Conservation (phyloP, 1,140 invertebrate species). For the Habropoda laboriosa region DNA sequence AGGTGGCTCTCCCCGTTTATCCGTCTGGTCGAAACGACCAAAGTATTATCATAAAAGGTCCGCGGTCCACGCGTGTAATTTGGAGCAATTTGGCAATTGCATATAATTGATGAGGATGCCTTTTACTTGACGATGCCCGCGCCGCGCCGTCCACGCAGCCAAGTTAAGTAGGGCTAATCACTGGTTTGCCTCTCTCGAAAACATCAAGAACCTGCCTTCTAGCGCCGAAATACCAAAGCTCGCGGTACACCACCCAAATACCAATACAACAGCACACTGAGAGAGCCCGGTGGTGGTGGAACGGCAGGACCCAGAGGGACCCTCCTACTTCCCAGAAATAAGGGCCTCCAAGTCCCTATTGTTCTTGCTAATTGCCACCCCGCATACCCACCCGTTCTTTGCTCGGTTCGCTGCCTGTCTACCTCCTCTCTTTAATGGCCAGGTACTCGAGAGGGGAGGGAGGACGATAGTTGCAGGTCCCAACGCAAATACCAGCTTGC, state of each 20-base stretch:
- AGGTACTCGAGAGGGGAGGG: constrained; percentile 50
- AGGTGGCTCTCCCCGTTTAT: constrained; percentile 14
- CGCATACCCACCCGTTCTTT: constrained; percentile 51
- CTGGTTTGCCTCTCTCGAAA: constrained; percentile 68
- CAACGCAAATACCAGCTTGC: constrained; percentile 67
- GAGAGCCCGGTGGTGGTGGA: no score
- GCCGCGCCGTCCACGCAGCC: constrained; percentile 63
- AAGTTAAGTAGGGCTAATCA: constrained; percentile 80
- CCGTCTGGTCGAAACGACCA: constrained; percentile 23
- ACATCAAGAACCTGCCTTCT: constrained; percentile 69
- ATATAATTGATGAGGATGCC: constrained; percentile 79
- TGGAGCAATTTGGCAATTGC: constrained; percentile 81
- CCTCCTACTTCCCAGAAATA: constrained; percentile 74
- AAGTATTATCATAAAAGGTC: constrained; percentile 60
- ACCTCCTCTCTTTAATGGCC: constrained; percentile 53
- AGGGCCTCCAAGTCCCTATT: constrained; percentile 69
- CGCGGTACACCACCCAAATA: constrained; percentile 43
- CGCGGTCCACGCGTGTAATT: constrained; percentile 73
- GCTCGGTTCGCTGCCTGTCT: constrained; percentile 16
- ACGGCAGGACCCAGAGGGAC: constrained; percentile 53
- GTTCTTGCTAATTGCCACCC: constrained; percentile 78
- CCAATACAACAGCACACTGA: no score
- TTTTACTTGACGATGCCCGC: constrained; percentile 75
- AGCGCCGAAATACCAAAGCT: constrained; percentile 62
- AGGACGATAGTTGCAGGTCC: constrained; percentile 66